Percentiles rank a stretch among this genome's conserved stretches.
These are phyloP conservation scores for Protonibea diacanthus DNA, from an alignment of 2,797 vertebrate genomes.

Conservation along the genomic window DNA sequence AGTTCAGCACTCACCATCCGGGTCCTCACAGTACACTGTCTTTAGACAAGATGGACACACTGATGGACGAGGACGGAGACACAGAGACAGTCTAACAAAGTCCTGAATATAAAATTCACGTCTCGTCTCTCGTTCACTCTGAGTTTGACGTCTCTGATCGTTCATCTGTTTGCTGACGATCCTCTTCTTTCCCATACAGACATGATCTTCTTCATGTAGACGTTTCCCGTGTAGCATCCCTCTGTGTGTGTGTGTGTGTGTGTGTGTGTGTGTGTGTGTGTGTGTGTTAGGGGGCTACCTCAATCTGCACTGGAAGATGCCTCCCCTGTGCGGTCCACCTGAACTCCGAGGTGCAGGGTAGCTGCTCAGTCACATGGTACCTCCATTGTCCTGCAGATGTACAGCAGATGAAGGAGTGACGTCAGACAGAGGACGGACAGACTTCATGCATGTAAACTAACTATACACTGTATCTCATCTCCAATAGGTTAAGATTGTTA, in stretches of 20 bases:
- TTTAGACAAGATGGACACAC: too few relatives aligned
- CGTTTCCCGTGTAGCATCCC: constrained; percentile 69
- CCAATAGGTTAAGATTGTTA: constrained; percentile 81
- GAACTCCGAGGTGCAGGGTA: constrained; percentile 73
- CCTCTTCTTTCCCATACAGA: constrained; percentile 55
- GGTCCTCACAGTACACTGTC: too few relatives aligned
- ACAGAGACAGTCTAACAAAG: too few relatives aligned
- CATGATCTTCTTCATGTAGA: constrained; percentile 48
- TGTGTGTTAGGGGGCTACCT: constrained; percentile 75
- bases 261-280: constrained; percentile 10
- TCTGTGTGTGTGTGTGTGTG: constrained; percentile 30
- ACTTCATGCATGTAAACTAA: constrained; percentile 83
- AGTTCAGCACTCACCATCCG: too few relatives aligned
- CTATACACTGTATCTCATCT: constrained; percentile 80
- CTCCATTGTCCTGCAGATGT: constrained; percentile 68
- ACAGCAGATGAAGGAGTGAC: constrained; percentile 71
- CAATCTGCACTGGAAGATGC: constrained; percentile 79
- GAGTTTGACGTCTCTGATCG: too few relatives aligned
- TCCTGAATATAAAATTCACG: too few relatives aligned
- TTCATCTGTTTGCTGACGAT: constrained; percentile 50
- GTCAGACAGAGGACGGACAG: constrained; percentile 63
- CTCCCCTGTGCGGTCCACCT: constrained; percentile 74
- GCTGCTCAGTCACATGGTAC: constrained; percentile 71
- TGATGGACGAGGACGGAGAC: too few relatives aligned
- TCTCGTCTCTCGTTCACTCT: too few relatives aligned